Evolutionary conservation across 2,888 invertebrate genomes (phyloP), one percentile per base, ranked within the genome.

Genomic region (Caprella mutica): DNA sequence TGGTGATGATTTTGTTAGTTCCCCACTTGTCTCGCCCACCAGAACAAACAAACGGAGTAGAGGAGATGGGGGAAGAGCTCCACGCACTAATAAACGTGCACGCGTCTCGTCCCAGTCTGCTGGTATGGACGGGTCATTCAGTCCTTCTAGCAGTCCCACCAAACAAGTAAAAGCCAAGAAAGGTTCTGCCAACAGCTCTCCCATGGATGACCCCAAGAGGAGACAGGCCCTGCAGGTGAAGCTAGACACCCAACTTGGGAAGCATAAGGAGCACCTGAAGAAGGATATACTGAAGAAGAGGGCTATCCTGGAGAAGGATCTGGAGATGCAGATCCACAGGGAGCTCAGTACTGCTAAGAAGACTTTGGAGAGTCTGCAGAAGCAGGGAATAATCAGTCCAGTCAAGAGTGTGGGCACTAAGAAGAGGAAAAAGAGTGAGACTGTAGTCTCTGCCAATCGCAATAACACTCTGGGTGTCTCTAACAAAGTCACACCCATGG

Each of bases 201-300:
- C 38, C 3, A 30, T 23, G 17, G 74, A 75, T 65, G 79, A 80
- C 65, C 77, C 78, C 65, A 74, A 76, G 66, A 75, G 76, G 68
- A 76, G 77, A 64, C 75, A 77, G 52, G 75, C 78, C 54, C 72
- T 75, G 19, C 76, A 76, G 59, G 76, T 76, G 35, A 77, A 77
- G 67, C 78, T 86, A 64, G 83, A 86, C 71, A 82, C 85, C 70
- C 76, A 85, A 38, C 77, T 91, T 23, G 84, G 85, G 72, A 82
- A 87, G 68, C 92, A 93, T 69, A 93, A 92, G 71, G 93, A 93
- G 72, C 76, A 85, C 67, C 80, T 96, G 48, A 92, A 92, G 73
- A 92, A 89, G 70, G 92, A 92, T 69, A 94, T 94, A 65, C 79
- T 92, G 63, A 85, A 90, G 69, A 93, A 93, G 71, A 78, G 94